Evolutionary conservation across 2,113 vertebrate species (phyloP).

Genomic region (Ciconia boyciana): DNA sequence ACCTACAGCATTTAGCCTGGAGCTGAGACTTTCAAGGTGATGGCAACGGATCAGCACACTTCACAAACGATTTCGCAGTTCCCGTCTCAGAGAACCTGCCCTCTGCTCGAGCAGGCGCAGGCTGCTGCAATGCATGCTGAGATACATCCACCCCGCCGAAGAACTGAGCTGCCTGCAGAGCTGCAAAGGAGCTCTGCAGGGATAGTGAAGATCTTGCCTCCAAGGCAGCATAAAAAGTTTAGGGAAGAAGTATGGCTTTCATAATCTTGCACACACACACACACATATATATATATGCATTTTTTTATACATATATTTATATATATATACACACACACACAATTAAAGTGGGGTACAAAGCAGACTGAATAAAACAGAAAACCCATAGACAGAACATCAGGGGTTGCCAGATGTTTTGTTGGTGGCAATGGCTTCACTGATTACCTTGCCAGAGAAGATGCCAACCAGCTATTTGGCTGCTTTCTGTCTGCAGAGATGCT

Average conservation of each 20-base stretch:
- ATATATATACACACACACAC: fast-evolving
- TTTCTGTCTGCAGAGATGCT: not conserved
- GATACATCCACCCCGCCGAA: not conserved
- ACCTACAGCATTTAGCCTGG: not conserved
- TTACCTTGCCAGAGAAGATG: not conserved
- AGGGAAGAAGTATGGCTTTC: not conserved
- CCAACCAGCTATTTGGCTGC: not conserved
- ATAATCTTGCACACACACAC: not conserved
- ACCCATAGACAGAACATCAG: not conserved
- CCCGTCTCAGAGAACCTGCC: not conserved
- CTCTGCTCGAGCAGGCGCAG: not conserved
- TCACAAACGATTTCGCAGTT: conserved; percentile 11
- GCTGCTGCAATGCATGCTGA: not conserved
- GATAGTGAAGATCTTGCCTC: not conserved
- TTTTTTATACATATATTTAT: not conserved
- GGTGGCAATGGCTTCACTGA: not conserved
- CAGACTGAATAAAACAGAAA: not conserved
- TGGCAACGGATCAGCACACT: not conserved
- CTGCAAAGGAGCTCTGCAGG: not conserved
- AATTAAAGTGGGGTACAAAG: not conserved
- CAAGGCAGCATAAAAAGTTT: not conserved
- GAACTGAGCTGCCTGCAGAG: not conserved
- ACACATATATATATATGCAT: fast-evolving
- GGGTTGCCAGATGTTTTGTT: not conserved
- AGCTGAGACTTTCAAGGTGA: conserved; percentile 5